A percentile compares a stretch with the other conserved stretches of the same genome.
Evolutionary conservation across 2,113 vertebrate species (phyloP).

Genomic region (Grallaria varia): DNA sequence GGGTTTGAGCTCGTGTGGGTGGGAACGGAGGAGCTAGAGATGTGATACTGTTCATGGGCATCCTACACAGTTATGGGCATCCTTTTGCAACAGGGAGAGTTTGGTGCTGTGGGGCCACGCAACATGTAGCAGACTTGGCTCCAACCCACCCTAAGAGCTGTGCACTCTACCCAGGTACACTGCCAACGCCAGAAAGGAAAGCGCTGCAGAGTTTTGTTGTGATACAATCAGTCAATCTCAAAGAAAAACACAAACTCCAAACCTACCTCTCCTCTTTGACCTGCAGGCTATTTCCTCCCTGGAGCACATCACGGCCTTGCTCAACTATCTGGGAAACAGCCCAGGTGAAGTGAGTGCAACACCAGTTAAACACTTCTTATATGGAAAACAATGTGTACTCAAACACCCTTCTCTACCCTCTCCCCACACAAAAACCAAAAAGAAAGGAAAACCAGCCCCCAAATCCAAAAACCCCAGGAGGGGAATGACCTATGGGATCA

Average conservation of each 20-base stretch:
- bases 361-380: neutral
- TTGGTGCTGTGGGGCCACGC: neutral
- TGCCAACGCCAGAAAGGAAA: neutral
- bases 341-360: accelerated
- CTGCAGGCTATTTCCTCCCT: neutral
- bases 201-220: neutral
- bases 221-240: neutral
- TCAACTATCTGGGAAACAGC: neutral
- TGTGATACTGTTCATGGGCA: neutral
- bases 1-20: neutral
- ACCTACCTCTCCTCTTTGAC: neutral
- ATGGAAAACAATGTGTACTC: neutral
- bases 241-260: neutral
- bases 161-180: neutral
- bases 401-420: neutral
- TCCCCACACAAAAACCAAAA: accelerated
- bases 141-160: neutral
- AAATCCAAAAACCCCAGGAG: neutral
- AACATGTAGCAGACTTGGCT: neutral
- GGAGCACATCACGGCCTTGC: neutral
- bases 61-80: neutral
- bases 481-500: neutral
- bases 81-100: neutral
- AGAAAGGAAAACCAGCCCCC: neutral
- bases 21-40: neutral